Percentiles rank a stretch among this genome's conserved stretches.
Evolutionary conservation across 92 coral and sea anemone species (phyloP).

Genomic region (Heteractis magnifica): DNA sequence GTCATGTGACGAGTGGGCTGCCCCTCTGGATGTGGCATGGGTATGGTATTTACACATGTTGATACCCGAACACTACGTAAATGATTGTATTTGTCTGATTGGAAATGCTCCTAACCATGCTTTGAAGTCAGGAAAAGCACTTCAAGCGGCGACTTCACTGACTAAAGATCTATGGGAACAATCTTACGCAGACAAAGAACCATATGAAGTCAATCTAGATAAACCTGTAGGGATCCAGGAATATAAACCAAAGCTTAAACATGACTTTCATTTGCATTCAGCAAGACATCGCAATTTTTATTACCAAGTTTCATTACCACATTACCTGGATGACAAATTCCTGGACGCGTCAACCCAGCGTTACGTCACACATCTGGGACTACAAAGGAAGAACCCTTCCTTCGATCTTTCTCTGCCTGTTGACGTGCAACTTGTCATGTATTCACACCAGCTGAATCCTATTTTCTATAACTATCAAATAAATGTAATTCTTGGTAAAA

Average conservation of each 20-base stretch:
- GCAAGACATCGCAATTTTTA: slow-evolving; percentile 34
- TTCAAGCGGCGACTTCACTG: slow-evolving; percentile 28
- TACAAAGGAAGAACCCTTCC: slow-evolving; percentile 25
- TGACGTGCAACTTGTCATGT: slow-evolving; percentile 58
- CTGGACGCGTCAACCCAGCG: slow-evolving; percentile 50
- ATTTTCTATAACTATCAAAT: slow-evolving; percentile 40
- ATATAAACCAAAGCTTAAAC: slow-evolving; percentile 36
- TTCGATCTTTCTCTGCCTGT: slow-evolving; percentile 28
- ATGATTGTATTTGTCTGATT: slow-evolving; percentile 50
- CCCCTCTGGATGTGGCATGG: slow-evolving; percentile 74
- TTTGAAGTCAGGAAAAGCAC: slow-evolving; percentile 36
- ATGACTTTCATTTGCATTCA: slow-evolving; percentile 44
- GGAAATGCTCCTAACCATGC: slow-evolving; percentile 52
- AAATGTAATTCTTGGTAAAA: slow-evolving; percentile 26
- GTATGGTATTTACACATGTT: slow-evolving; percentile 72
- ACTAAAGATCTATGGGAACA: slow-evolving; percentile 62
- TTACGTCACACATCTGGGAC: slow-evolving; percentile 51
- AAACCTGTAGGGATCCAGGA: not conserved
- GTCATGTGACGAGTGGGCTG: slow-evolving; percentile 49
- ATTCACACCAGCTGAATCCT: slow-evolving; percentile 61
- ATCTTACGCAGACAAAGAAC: slow-evolving; percentile 42
- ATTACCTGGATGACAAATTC: slow-evolving; percentile 54
- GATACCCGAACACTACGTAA: slow-evolving; percentile 43
- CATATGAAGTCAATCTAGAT: slow-evolving; percentile 42
- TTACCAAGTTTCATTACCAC: slow-evolving; percentile 65